These are phyloP conservation scores for Cheirogaleus major DNA, from an alignment of 2,797 vertebrate genomes.

Conservation along the genomic window DNA sequence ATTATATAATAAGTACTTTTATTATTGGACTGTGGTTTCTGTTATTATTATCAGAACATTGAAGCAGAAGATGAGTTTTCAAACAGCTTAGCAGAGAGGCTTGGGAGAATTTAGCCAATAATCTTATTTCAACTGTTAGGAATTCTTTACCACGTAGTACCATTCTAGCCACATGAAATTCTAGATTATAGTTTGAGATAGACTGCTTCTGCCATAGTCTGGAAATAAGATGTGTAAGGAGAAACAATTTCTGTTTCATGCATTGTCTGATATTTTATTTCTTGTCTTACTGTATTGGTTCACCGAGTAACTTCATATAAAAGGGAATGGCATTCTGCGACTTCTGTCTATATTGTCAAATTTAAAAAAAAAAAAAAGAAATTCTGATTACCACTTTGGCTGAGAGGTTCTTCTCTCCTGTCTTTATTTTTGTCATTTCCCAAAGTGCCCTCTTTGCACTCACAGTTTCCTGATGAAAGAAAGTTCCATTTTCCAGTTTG, in stretches of 20 bases:
- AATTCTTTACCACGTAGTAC: background rate
- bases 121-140: background rate
- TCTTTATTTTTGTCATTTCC: conserved; percentile 71
- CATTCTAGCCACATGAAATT: background rate
- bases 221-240: conserved; percentile 16
- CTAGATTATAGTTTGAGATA: background rate
- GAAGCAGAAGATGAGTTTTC: background rate
- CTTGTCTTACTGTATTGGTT: background rate
- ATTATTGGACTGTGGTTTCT: background rate
- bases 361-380: conserved; percentile 76
- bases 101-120: background rate
- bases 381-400: conserved; percentile 79
- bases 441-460: conserved; percentile 65
- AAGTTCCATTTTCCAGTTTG: conserved; percentile 46
- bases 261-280: conserved; percentile 44
- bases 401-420: conserved; percentile 58
- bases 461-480: conserved; percentile 68
- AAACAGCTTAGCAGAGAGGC: background rate
- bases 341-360: conserved; percentile 70
- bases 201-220: background rate
- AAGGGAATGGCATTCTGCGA: conserved; percentile 60
- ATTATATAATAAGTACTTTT: background rate
- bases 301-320: conserved; percentile 42
- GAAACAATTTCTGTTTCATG: conserved; percentile 26
- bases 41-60: background rate